Percentiles rank a stretch among this genome's conserved stretches.
phyloP scores from a whole-genome alignment of 2,888 invertebrate species.

The Nephrotoma appendiculata region DNA sequence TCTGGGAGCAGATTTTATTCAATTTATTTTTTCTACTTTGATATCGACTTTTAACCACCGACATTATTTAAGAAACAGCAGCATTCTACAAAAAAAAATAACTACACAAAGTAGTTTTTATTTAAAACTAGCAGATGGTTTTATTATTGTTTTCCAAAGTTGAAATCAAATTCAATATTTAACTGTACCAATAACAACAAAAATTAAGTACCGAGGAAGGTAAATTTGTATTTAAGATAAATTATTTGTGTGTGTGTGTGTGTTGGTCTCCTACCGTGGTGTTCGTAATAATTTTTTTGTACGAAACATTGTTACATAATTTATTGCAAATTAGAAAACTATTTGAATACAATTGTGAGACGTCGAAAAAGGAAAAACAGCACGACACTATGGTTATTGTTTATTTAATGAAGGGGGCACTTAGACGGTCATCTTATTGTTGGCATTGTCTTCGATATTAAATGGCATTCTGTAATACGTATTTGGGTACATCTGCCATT shows the following conservation, averaged over 20 bases:
- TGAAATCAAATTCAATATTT: background rate
- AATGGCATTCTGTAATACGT: too few relatives aligned
- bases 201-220: background rate
- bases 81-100: background rate
- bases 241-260: background rate
- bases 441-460: too few relatives aligned
- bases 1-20: background rate
- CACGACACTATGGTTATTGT: background rate
- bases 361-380: background rate
- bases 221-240: background rate
- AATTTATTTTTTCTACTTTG: background rate
- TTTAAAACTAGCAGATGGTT: background rate
- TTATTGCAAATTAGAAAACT: background rate
- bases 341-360: background rate
- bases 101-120: background rate
- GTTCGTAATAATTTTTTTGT: background rate
- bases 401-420: background rate
- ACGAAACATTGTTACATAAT: background rate
- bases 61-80: background rate
- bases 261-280: background rate
- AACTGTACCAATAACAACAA: background rate
- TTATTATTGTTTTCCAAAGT: background rate
- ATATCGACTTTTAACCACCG: background rate
- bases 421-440: background rate
- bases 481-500: too few relatives aligned